phyloP scores from a whole-genome alignment of 2,113 vertebrate genomes.

The Diphyllodes magnificus region DNA sequence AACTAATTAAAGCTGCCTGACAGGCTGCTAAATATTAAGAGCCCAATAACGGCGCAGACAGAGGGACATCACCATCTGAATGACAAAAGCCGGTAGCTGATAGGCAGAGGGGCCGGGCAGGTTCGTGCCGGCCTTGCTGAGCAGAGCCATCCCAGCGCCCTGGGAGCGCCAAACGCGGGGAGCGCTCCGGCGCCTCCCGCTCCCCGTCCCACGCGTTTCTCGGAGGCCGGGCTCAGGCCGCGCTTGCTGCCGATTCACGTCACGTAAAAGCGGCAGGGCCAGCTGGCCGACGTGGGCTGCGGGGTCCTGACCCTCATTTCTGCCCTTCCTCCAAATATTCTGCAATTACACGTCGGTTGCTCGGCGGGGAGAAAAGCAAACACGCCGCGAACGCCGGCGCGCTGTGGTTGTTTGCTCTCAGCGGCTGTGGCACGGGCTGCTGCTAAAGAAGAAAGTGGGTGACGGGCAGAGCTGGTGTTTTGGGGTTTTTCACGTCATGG shows the following conservation, averaged over 20 bases:
- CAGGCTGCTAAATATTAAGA: slow-evolving; percentile 34
- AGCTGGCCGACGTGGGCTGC: not conserved
- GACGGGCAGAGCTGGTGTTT: not conserved
- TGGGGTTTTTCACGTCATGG: not conserved
- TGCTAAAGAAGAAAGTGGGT: not conserved
- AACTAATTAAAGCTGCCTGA: slow-evolving; percentile 29
- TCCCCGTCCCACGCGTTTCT: not conserved
- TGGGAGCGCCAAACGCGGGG: not conserved
- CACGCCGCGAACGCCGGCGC: accelerated
- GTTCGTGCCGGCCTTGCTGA: not conserved
- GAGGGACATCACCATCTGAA: not conserved
- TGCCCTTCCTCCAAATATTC: slow-evolving; percentile 17
- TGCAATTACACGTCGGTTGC: not conserved
- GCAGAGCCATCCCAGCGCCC: not conserved
- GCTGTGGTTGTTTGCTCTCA: not conserved
- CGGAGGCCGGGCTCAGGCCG: not conserved
- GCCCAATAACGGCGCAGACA: not conserved
- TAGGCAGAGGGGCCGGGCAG: not conserved
- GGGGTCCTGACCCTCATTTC: slow-evolving; percentile 34
- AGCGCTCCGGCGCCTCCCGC: accelerated
- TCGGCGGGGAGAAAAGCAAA: not conserved
- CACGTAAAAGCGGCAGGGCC: not conserved
- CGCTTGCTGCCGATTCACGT: not conserved
- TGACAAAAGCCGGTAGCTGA: not conserved
- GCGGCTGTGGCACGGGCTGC: not conserved